A percentile compares a stretch with the other conserved stretches of the same genome.
phyloP scores from a whole-genome alignment of 2,797 vertebrate genomes.

The Anas acuta region DNA sequence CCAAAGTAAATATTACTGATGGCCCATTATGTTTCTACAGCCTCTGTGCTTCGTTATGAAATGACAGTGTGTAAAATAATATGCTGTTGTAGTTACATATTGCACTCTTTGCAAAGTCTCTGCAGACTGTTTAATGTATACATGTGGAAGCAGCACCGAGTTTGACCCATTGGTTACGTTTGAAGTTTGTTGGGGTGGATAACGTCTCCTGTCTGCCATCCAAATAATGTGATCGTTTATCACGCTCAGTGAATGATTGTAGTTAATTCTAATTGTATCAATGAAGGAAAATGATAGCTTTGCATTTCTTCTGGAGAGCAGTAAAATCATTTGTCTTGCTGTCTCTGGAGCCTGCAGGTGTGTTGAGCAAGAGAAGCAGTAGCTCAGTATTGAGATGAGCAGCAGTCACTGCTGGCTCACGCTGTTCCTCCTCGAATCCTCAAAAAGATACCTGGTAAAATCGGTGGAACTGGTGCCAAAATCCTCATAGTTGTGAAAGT shows the following conservation, averaged over 20 bases:
- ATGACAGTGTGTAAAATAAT: background rate
- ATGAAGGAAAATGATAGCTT: background rate
- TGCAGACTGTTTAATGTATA: background rate
- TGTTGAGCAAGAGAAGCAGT: background rate
- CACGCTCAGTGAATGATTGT: background rate
- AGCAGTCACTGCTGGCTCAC: background rate
- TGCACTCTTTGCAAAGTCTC: background rate
- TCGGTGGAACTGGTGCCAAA: background rate
- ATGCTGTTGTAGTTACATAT: background rate
- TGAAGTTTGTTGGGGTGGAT: background rate
- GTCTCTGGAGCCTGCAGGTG: background rate
- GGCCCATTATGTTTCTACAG: background rate
- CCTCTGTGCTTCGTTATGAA: background rate
- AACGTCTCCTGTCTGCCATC: background rate
- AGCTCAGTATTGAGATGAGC: background rate
- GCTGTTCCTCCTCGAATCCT: background rate
- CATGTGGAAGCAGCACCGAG: background rate
- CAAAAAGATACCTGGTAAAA: background rate
- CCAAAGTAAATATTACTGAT: background rate
- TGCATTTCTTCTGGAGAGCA: background rate
- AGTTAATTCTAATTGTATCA: background rate
- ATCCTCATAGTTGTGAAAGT: background rate
- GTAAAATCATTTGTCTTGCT: background rate
- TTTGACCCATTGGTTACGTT: background rate
- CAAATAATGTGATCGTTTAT: background rate